Base-by-base conservation (phyloP, 2,888 invertebrate genomes). In the Athetis lepigone region DNA sequence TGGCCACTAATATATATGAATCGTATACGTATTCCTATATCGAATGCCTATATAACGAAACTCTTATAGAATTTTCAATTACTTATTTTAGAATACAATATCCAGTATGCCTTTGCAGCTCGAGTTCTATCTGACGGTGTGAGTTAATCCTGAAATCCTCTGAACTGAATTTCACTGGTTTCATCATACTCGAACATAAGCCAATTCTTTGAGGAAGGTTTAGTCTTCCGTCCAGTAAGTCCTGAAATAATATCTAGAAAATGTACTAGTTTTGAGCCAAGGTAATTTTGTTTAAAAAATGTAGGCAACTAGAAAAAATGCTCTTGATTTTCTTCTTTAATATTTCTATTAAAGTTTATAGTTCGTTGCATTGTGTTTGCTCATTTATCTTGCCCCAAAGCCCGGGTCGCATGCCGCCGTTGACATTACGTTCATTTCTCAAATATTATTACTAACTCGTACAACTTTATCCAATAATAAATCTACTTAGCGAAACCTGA, bases 371-470 rank as follows among this genome's bases (percentile, higher is more conserved):
- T 88, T 89, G 87, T 84, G 75, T 80, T 67, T 78, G 76, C 82
- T 88, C 92, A 91, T 94, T 92, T 90, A 90, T 93, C 92, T 92
- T 89, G 81, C 83, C 81, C 79, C 74, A 83, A 87, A 84, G 83
- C 86, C 81, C 70, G 83, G 83, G 83, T 88, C 85, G 89, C 87
- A 88, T 92, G 90, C 85, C 89, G 87, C 81, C 87, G 90, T 84
- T 91, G 93, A 92, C 92, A 87, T 88, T 83, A 77, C 85, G 85
- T 88, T 92, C 90, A 92, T 94, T 93, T 92, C 89, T 93, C 92
- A 93, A 91, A 90, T 88, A 86, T 88, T 90, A 92, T 91, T 90
- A 89, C 89, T 78, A 82, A 87, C 85, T 88, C 80, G 82, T 88
- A 87, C 87, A 87, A 85, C 84, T 87, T 88, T 86, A 85, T 84